Evolutionary conservation across 1,140 invertebrate species (phyloP).

Genomic region (Oryctes rhinoceros): DNA sequence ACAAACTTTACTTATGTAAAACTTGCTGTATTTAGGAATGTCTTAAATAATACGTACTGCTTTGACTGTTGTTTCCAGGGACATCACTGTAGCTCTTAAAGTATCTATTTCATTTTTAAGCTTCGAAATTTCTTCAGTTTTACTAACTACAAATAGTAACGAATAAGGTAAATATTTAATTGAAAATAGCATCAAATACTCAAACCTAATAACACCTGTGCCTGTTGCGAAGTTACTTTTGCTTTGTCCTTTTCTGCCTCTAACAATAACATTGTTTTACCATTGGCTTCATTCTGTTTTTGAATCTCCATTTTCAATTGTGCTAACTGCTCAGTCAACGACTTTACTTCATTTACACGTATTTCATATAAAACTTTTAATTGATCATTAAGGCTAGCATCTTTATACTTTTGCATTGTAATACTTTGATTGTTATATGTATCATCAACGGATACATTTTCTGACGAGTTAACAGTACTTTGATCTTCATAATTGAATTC

Average conservation of each 20-base stretch:
- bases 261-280: constrained; percentile 50
- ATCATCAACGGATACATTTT: constrained; percentile 43
- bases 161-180: not conserved
- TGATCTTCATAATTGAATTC: constrained; percentile 58
- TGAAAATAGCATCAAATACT: not conserved
- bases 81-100: not conserved
- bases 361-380: constrained; percentile 59
- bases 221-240: constrained; percentile 51
- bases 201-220: constrained; percentile 53
- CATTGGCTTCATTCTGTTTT: constrained; percentile 53
- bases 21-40: too few species aligned
- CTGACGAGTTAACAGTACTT: constrained; percentile 58
- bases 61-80: constrained; percentile 12
- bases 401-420: constrained; percentile 49
- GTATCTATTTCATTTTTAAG: constrained; percentile 29
- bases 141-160: constrained; percentile 19
- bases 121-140: constrained; percentile 37
- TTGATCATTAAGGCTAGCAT: constrained; percentile 55
- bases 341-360: constrained; percentile 55
- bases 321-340: constrained; percentile 54
- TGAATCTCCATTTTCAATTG: constrained; percentile 48
- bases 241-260: constrained; percentile 53
- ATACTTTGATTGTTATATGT: not conserved
- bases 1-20: too few species aligned
- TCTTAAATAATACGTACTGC: not conserved